Base-by-base conservation (phyloP, 2,888 invertebrate genomes). In the Netelia fuscicornis region DNA sequence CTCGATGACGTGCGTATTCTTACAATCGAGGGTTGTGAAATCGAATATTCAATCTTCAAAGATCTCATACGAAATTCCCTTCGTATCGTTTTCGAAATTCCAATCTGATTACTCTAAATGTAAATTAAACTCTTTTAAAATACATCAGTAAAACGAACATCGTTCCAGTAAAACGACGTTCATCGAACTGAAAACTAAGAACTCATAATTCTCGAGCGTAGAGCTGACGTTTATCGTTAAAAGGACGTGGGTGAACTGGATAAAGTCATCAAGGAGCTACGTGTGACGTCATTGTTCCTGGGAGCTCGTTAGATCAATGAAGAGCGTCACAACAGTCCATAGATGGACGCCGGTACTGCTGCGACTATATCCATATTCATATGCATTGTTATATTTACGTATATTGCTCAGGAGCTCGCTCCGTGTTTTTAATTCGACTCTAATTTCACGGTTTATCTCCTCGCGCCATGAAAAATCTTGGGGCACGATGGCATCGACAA, bases 201-300 rank as follows among this genome's bases (percentile, higher is more conserved):
- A 56, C 60, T 6, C 9, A 48, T 13, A 9, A 48, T 72, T 67
- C 58, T 71, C 37, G 25, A 60, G 44, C 37, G 42, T 11, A 64
- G 70, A 72, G 13, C 60, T 58, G 37, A 75, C 70, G 60, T 67
- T 60, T 42, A 70, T 42, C 65, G 30, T 72, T 54, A 72, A 44
- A 70, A 62, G 52, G 67, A 85, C 87, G 89, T 87, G 88, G 89
- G 90, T 80, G 86, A 86, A 87, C 87, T 60, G 78, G 88, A 88
- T 75, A 76, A 67, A 64, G 54, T 54, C 54, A 42, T 44, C 17
- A 80, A 72, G 76, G 77, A 62, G 71, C 54, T 25, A 75, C 30
- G 64, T 48, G 83, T 91, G 90, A 90, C 91, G 90, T 91, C 90
- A 91, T 75, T 86, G 79, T 81, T 75, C 86, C 81, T 85, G 84